phyloP scores from a whole-genome alignment of 2,113 vertebrate species.

The Dermatemys mawii region DNA sequence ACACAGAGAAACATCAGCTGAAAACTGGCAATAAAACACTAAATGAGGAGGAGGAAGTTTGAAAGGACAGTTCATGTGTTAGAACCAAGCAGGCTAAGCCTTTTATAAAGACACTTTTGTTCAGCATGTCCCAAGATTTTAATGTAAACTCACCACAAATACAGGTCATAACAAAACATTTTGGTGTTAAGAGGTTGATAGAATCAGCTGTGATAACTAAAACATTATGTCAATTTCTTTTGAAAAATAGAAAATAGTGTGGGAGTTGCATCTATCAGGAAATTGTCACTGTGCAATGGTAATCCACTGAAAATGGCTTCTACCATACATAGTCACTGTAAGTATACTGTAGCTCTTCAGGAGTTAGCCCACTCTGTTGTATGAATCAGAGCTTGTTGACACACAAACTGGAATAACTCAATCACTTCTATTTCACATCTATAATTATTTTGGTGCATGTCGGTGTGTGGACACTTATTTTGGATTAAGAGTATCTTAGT shows the following conservation, averaged over 20 bases:
- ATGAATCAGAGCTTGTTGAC: background rate
- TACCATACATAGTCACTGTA: fast-evolving
- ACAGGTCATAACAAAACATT: background rate
- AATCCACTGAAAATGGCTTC: background rate
- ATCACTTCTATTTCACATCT: fast-evolving
- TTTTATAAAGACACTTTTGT: conserved; percentile 10
- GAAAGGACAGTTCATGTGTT: background rate
- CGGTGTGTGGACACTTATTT: background rate
- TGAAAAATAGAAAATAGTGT: conserved; percentile 18
- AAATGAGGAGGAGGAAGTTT: background rate
- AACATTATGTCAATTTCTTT: background rate
- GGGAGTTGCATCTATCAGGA: background rate
- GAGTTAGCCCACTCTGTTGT: background rate
- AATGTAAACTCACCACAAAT: conserved; percentile 14
- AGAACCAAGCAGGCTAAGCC: background rate
- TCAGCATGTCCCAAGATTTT: background rate
- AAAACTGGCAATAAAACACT: background rate
- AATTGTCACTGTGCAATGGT: background rate
- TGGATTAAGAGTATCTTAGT: too few species aligned
- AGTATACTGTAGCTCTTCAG: background rate
- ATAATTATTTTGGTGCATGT: background rate
- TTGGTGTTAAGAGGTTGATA: conserved; percentile 11
- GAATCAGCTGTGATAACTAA: conserved; percentile 1
- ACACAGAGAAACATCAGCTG: background rate
- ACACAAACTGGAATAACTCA: background rate